Conservation (phyloP, 2,113 vertebrate species). For the Elaphurus davidianus region DNA sequence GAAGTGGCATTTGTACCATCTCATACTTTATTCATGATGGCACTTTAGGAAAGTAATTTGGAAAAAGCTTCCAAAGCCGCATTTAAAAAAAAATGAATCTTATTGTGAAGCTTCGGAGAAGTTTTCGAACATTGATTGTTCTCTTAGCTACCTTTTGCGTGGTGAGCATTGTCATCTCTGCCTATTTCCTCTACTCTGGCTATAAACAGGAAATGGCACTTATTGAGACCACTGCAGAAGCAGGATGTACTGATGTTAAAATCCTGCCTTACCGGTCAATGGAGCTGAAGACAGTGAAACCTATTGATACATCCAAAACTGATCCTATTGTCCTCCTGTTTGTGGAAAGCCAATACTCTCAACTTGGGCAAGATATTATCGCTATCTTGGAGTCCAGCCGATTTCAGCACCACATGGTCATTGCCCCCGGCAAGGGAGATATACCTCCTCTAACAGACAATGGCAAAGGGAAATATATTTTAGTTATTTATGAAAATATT, state of each 20-base stretch:
- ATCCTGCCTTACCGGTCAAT: constrained; percentile 86
- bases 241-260: constrained; percentile 87
- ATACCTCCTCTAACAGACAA: constrained; percentile 94
- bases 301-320: constrained; percentile 89
- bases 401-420: constrained; percentile 94
- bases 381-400: constrained; percentile 95
- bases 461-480: constrained; percentile 90
- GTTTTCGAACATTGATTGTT: constrained; percentile 91
- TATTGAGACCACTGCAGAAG: constrained; percentile 83
- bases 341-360: constrained; percentile 98
- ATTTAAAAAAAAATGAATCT: constrained; percentile 89
- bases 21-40: constrained; percentile 53
- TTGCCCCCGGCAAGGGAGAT: constrained; percentile 94
- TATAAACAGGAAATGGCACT: constrained; percentile 92
- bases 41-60: constrained; percentile 72
- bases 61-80: neutral
- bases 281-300: constrained; percentile 87
- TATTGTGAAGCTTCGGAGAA: constrained; percentile 90
- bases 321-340: constrained; percentile 92
- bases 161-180: constrained; percentile 92
- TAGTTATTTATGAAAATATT: constrained; percentile 96
- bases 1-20: constrained; percentile 69
- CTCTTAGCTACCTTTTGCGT: constrained; percentile 93
- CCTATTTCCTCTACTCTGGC: constrained; percentile 94
- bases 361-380: constrained; percentile 96